Evolutionary conservation across 2,888 invertebrate genomes (phyloP).

Genomic region (Amiota minor): DNA sequence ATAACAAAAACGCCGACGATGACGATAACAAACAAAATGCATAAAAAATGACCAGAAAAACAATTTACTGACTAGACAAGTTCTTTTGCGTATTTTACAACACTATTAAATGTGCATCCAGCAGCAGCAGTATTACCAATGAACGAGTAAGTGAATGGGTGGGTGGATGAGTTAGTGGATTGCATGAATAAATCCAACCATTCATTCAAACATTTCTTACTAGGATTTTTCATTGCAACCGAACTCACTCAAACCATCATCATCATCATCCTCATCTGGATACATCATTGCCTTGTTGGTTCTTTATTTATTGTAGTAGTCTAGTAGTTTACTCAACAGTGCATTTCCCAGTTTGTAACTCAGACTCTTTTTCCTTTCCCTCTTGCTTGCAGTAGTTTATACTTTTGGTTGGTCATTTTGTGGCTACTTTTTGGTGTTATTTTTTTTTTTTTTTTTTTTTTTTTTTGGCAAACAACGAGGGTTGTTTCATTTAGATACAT

Average conservation of each 20-base stretch:
- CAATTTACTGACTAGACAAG: slow-evolving; percentile 26
- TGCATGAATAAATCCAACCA: not conserved
- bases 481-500: not conserved
- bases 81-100: slow-evolving; percentile 19
- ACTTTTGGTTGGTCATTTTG: slow-evolving; percentile 17
- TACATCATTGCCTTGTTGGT: no score
- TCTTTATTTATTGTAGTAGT: no score
- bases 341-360: not conserved
- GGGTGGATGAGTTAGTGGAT: not conserved
- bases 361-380: not conserved
- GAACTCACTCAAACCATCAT: no score
- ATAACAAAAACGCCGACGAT: no score
- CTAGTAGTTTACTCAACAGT: slow-evolving; percentile 5
- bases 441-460: slow-evolving; percentile 46
- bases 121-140: no score
- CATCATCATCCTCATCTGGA: no score
- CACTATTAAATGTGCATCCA: slow-evolving; percentile 15
- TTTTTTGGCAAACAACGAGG: slow-evolving; percentile 18
- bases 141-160: not conserved
- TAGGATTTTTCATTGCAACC: no score
- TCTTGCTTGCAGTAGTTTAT: not conserved
- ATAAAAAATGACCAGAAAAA: slow-evolving; percentile 17
- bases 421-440: not conserved
- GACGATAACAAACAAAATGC: not conserved
- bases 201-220: not conserved